Percentiles rank a stretch among this genome's conserved stretches.
phyloP scores from a whole-genome alignment of 1,140 invertebrate species.

The Venustaconcha ellipsiformis region DNA sequence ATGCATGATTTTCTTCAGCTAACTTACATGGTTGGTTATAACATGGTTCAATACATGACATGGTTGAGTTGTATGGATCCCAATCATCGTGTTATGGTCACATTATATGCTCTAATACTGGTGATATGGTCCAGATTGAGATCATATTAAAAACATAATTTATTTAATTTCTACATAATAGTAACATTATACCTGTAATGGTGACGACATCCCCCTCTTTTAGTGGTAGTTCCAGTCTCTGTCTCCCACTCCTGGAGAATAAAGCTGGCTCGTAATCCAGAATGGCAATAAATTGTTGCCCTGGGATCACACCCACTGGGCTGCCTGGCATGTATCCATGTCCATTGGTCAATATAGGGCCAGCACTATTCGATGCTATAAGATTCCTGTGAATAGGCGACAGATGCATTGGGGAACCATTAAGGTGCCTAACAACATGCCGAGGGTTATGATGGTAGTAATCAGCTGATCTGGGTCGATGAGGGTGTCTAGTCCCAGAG shows the following conservation, averaged over 20 bases:
- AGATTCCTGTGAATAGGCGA: conserved; percentile 11
- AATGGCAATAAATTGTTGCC: conserved; percentile 42
- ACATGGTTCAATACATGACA: no score
- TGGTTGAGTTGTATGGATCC: no score
- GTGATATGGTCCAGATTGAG: no score
- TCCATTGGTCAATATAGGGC: no score
- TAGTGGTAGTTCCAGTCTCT: conserved; percentile 46
- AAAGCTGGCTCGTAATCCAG: conserved; percentile 53
- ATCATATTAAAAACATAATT: neutral
- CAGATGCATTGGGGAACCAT: conserved; percentile 11
- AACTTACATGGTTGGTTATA: no score
- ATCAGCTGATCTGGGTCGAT: conserved; percentile 24
- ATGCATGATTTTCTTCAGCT: no score
- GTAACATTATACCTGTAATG: conserved; percentile 35
- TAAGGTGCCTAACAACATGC: conserved; percentile 19
- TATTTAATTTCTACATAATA: no score
- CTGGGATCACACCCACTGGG: neutral
- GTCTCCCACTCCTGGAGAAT: conserved; percentile 54
- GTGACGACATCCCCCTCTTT: conserved; percentile 51
- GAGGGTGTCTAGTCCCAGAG: neutral
- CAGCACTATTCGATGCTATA: no score
- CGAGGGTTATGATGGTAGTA: conserved; percentile 9
- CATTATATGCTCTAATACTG: no score
- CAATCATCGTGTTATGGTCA: no score
- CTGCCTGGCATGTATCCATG: neutral